Base-by-base conservation (phyloP, 2,113 vertebrate species). In the Cricetomys ansorgei region DNA sequence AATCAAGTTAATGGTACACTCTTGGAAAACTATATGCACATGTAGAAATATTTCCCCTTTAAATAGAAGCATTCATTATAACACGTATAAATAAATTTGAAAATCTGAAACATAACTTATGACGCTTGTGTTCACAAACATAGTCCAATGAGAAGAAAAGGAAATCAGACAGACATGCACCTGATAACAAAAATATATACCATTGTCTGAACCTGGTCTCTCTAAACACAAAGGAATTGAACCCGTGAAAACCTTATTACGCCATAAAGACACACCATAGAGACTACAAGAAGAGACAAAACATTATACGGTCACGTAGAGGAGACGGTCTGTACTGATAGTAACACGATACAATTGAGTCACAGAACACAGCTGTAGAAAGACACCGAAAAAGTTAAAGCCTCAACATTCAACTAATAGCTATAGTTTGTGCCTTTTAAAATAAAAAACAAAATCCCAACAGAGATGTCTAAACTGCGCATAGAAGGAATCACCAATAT, bases 41-140 rank as follows among this genome's bases (percentile, higher is more conserved):
- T 99, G 99, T 99, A 99, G 99, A 99, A 99, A 99, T 99, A 99
- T 99, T 99, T 99, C 99, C 99, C 99, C 99, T 99, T 99, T 99
- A 99, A 99, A 99, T 99, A 99, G 99, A 99, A 99, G 99, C 99
- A 99, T 99, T 99, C 99, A 99, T 99, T 98, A 98, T 99, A 99
- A 99, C 99, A 99, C 99, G 99, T 99, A 99, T 99, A 99, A 99
- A 99, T 99, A 99, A 99, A 98, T 99, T 99, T 98, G 99, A 99
- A 99, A 99, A 98, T 99, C 99, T 98, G 98, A 99, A 99, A 99
- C 99, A 99, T 99, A 99, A 99, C 98, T 99, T 99, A 99, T 98
- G 99, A 98, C 97, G 97, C 99, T 99, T 99, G 99, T 99, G 99
- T 98, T 99, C 99, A 99, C 99, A 98, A 98, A 99, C 98, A 98